phyloP scores from a whole-genome alignment of 2,113 vertebrate genomes.

The Cyrtonyx montezumae region DNA sequence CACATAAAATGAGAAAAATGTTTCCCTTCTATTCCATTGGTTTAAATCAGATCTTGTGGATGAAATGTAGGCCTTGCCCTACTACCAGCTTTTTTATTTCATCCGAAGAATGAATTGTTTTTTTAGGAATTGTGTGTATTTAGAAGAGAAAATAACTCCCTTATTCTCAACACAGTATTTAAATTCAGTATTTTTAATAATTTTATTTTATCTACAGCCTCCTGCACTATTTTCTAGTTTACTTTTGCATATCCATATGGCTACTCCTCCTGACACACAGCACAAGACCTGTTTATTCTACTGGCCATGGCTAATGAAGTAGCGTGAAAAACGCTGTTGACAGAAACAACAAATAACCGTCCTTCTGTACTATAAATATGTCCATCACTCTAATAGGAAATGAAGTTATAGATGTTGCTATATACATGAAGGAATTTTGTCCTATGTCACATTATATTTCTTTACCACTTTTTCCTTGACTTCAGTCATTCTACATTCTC shows the following conservation, averaged over 20 bases:
- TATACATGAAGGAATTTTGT: not conserved
- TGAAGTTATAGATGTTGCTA: not conserved
- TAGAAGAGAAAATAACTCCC: not conserved
- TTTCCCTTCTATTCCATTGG: not conserved
- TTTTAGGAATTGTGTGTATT: not conserved
- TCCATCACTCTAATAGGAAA: not conserved
- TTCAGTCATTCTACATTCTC: not conserved
- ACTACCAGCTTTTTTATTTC: not conserved
- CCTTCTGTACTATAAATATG: not conserved
- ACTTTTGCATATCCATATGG: not conserved
- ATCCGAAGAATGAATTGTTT: not conserved
- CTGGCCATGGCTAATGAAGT: not conserved
- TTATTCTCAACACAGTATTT: not conserved
- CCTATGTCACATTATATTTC: not conserved
- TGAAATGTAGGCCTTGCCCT: not conserved
- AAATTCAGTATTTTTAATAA: not conserved
- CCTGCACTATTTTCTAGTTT: not conserved
- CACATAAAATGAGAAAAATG: not conserved
- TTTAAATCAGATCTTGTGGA: not conserved
- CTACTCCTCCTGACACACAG: not conserved
- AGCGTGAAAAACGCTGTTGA: accelerated
- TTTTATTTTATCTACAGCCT: not conserved
- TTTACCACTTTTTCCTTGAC: not conserved
- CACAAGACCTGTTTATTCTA: not conserved
- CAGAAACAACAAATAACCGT: not conserved